Evolutionary conservation across 2,888 invertebrate genomes (phyloP).

Genomic region (Venustoraphidia nigricollis): DNA sequence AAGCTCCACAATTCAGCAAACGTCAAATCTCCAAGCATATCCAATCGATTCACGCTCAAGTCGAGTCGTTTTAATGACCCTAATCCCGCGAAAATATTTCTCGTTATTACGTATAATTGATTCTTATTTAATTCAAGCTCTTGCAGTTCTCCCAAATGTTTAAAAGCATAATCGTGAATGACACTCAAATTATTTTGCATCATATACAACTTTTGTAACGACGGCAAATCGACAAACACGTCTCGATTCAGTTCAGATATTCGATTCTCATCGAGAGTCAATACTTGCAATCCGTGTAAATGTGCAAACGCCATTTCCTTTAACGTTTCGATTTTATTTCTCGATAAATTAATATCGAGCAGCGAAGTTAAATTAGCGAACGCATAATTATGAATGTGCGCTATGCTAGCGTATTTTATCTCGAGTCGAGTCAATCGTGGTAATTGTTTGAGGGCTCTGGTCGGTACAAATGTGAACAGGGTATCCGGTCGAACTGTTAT

Average conservation of each 20-base stretch:
- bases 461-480: constrained; percentile 54
- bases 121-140: constrained; percentile 70
- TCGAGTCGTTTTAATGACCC: constrained; percentile 57
- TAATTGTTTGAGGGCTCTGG: constrained; percentile 48
- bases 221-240: constrained; percentile 58
- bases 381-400: constrained; percentile 50
- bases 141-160: constrained; percentile 53
- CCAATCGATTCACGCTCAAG: constrained; percentile 56
- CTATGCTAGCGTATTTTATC: constrained; percentile 57
- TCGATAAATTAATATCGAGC: constrained; percentile 46
- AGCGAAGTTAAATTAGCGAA: constrained; percentile 59
- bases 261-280: constrained; percentile 61
- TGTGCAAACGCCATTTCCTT: constrained; percentile 57
- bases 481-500: constrained; percentile 57
- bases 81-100: constrained; percentile 63
- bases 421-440: constrained; percentile 48
- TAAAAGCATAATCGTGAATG: constrained; percentile 72
- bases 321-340: constrained; percentile 53
- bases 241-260: constrained; percentile 57
- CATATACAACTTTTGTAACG: constrained; percentile 56
- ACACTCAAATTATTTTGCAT: constrained; percentile 75
- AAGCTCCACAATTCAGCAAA: constrained; percentile 65
- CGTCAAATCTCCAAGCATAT: constrained; percentile 62
- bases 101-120: constrained; percentile 56
- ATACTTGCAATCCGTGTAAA: constrained; percentile 47